Base-by-base conservation (phyloP, 2,888 invertebrate species). In the Thereva nobilitata region DNA sequence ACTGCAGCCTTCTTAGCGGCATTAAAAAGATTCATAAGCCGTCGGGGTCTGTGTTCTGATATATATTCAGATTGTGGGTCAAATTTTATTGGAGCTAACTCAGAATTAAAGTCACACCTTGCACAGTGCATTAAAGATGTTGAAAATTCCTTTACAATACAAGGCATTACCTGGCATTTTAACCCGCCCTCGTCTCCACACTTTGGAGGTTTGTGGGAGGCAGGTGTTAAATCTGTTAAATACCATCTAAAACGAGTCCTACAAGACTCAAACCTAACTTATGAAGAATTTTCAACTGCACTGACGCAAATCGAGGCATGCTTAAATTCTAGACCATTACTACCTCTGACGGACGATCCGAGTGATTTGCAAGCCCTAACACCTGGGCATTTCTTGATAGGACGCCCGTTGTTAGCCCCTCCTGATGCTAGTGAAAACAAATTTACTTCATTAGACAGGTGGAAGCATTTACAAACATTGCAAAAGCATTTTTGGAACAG, bases 151-250 rank as follows among this genome's bases (percentile, higher is more conserved):
- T 42, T 69, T 37, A 50, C 68, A 3, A 67, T 66, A 42, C 69
- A 71, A 23, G 64, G 68, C 12, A 71, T 63, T 0, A 64, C 68
- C 3, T 78, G 76, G 77, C 68, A 73, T 12, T 79, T 77, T 49
- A 76, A 71, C 42, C 75, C 76, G 4, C 74, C 75, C 2, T 55
- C 65, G n/a, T 68, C 75, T 10, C 74, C 75, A 0, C 75, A 77
- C 64, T 74, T 73, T 56, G 74, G 76, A 5, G 75, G 75, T 4
- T 52, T 75, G 8, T 75, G 75, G 74, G 76, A 77, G 66, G 72
- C 74, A 5, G 73, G 71, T 6, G 73, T 76, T 4, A 74, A 74
- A 63, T 71, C 71, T 0, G 68, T 73, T 8, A 77, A 77, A 66
- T 68, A 66, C 64, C 76, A 75, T 56, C 65, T 76, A 5, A 65